Evolutionary conservation across 1,140 invertebrate genomes (phyloP).

Genomic region (Ostrea denselamellosa): DNA sequence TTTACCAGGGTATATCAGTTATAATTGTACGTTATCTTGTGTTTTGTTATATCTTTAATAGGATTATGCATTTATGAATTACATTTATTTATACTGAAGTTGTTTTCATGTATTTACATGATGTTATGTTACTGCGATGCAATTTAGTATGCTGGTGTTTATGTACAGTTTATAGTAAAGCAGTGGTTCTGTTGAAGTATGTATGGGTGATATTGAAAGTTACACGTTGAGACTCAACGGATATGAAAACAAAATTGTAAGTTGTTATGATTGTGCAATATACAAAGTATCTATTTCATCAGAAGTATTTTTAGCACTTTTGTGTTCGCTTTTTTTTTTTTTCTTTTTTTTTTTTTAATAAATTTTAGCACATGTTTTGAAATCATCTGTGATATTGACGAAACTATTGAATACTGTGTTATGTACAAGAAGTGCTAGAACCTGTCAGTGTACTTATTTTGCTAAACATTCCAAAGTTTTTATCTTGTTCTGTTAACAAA

Average conservation of each 20-base stretch:
- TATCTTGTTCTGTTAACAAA: background rate
- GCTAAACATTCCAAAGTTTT: background rate
- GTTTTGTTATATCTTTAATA: background rate
- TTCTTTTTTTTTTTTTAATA: background rate
- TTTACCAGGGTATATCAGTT: background rate
- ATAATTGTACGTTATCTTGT: background rate
- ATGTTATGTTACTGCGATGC: slow-evolving; percentile 18
- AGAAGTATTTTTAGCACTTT: slow-evolving; percentile 27
- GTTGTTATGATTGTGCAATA: slow-evolving; percentile 13
- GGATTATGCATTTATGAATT: background rate
- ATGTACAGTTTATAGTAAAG: background rate
- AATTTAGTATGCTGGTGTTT: background rate
- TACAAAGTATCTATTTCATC: slow-evolving; percentile 32
- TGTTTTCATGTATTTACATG: slow-evolving; percentile 1
- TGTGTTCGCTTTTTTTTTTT: slow-evolving; percentile 3
- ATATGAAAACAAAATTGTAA: background rate
- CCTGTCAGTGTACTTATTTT: background rate
- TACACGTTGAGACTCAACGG: background rate
- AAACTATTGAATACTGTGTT: no score
- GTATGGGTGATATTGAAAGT: background rate
- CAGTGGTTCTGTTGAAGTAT: background rate
- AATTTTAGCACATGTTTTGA: background rate
- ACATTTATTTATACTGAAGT: background rate
- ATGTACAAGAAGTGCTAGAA: background rate
- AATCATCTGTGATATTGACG: slow-evolving; percentile 18